Conservation (phyloP, 2,888 invertebrate genomes). For the Euphydryas editha region DNA sequence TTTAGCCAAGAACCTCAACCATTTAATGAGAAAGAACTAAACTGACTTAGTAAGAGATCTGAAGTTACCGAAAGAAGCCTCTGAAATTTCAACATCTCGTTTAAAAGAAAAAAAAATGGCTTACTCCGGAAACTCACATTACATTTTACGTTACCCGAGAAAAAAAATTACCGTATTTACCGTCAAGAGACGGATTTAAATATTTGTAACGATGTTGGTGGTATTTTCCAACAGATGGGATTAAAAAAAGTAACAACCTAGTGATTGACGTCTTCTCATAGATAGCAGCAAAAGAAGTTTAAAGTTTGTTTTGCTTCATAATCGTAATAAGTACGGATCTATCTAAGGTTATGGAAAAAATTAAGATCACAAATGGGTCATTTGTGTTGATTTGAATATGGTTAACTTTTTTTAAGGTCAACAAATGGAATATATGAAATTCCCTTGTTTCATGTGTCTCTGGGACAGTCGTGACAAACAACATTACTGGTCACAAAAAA, state of each 20-base stretch:
- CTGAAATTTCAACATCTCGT: slow-evolving; percentile 28
- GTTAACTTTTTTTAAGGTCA: slow-evolving; percentile 22
- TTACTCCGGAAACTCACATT: slow-evolving; percentile 23
- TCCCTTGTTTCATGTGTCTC: slow-evolving; percentile 34
- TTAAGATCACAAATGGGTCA: slow-evolving; percentile 28
- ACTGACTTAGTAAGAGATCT: slow-evolving; percentile 32
- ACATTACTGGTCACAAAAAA: slow-evolving; percentile 21
- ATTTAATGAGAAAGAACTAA: slow-evolving; percentile 30
- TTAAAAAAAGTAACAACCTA: slow-evolving; percentile 10
- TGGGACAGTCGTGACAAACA: slow-evolving; percentile 36
- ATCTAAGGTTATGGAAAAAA: slow-evolving; percentile 28
- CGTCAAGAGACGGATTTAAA: slow-evolving; percentile 21
- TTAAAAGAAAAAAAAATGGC: slow-evolving; percentile 33
- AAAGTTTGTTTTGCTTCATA: slow-evolving; percentile 34
- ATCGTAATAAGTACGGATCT: slow-evolving; percentile 33
- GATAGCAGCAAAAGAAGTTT: slow-evolving; percentile 27
- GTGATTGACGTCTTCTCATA: slow-evolving; percentile 25
- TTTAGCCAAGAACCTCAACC: slow-evolving; percentile 17
- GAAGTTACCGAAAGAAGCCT: slow-evolving; percentile 20
- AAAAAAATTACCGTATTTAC: slow-evolving; percentile 14
- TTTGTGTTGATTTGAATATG: slow-evolving; percentile 36
- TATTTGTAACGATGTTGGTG: slow-evolving; percentile 22
- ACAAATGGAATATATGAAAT: slow-evolving; percentile 15
- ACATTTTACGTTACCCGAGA: slow-evolving; percentile 26
- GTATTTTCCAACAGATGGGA: slow-evolving; percentile 23